Base-by-base conservation (phyloP, 2,888 invertebrate genomes). In the Caenorhabditis sinica region DNA sequence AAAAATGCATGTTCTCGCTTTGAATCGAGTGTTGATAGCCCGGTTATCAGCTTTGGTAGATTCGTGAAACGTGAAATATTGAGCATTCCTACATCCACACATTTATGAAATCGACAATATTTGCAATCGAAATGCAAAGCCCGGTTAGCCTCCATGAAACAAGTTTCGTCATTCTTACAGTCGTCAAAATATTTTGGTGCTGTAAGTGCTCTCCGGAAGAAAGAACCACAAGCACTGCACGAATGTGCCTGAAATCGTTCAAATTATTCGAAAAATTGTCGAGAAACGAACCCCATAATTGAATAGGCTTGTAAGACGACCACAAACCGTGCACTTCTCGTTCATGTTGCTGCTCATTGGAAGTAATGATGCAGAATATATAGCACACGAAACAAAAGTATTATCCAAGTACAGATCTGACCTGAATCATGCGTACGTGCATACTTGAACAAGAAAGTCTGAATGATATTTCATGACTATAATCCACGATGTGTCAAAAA, bases 81-180 rank as follows among this genome's bases (percentile, higher is more conserved):
- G 8, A 65, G 45, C 63, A 65, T 65, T 28, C 63, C 63, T 4
- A 28, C 15, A 3, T 25, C n/a, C 1, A 65, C 28, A 45, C 63
- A 65, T 65, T 65, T 65, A 17, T 65, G 63, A 23, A 65, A 45
- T 28, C 63, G 43, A 45, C 63, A 63, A 45, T 25, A 63, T 20
- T 63, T 63, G n/a, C 63, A 63, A 25, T 63, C 63, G 1, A 17
- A 28, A 45, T 65, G 63, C 0, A 65, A 5, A 25, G 63, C 63
- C 28, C 63, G 23, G 13, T 25, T 9, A 25, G 43, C 43, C 6
- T 65, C 45, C 25, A 23, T 15, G 45, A 45, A 65, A 20, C 63
- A 65, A 1, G 1, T 6, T 65, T 45, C 63, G 2, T 43, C 4
- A 15, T 65, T 45, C 15, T 17, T 8, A 28, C 63, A 65, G 17